A percentile compares a stretch with the other conserved stretches of the same genome.
Conservation (phyloP, 1,140 invertebrate species). For the Delia radicum region DNA sequence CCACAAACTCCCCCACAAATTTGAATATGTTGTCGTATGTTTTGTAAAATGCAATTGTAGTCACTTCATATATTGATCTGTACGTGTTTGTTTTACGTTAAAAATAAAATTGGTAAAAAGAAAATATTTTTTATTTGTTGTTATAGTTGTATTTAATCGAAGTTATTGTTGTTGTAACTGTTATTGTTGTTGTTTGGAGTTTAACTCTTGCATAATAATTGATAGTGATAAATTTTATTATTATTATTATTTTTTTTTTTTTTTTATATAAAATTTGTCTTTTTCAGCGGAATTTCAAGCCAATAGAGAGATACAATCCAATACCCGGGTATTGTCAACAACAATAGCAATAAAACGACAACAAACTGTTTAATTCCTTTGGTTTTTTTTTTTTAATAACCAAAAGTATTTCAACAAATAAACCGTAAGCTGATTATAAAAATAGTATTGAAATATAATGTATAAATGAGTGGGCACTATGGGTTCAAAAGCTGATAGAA, state of each 20-base stretch:
- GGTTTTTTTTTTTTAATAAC: background rate
- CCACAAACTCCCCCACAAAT: background rate
- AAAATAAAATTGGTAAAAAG: background rate
- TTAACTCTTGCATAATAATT: constrained; percentile 55
- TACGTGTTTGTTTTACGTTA: background rate
- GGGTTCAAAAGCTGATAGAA: background rate
- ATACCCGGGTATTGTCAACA: too few relatives aligned
- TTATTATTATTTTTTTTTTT: constrained; percentile 12
- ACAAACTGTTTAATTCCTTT: background rate
- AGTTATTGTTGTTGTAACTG: background rate
- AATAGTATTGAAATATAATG: background rate
- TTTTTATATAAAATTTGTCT: background rate
- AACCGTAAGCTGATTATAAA: background rate
- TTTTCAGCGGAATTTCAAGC: background rate
- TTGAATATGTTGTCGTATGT: background rate
- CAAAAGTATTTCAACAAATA: background rate
- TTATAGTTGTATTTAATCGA: background rate
- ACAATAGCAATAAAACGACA: background rate
- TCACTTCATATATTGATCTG: background rate
- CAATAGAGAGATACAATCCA: background rate
- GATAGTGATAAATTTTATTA: constrained; percentile 52
- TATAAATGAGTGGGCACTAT: background rate
- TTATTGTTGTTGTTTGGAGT: constrained; percentile 14
- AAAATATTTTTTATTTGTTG: background rate
- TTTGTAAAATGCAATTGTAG: background rate